These are phyloP conservation scores for Zaprionus nigranus DNA, from an alignment of 1,140 invertebrate genomes.

Conservation along the genomic window DNA sequence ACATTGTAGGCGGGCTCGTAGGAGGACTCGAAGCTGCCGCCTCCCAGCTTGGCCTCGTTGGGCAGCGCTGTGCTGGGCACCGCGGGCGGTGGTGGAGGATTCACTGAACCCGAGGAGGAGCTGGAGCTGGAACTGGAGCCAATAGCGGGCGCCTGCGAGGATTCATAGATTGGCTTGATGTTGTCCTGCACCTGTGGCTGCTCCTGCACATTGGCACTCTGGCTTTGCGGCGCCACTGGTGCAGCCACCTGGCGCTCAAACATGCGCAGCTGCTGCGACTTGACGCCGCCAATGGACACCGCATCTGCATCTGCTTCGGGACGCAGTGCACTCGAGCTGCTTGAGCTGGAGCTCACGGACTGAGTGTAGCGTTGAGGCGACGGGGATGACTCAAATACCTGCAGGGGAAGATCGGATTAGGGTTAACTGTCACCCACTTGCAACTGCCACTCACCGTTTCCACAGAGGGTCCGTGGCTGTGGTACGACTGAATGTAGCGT, in stretches of 20 bases:
- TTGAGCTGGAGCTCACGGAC: slow-evolving; percentile 36
- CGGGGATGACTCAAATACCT: slow-evolving; percentile 76
- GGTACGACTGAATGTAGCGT: slow-evolving; percentile 79
- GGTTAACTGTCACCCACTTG: not conserved
- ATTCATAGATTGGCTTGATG: slow-evolving; percentile 67
- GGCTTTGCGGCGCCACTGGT: slow-evolving; percentile 44
- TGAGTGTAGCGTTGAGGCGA: slow-evolving; percentile 68
- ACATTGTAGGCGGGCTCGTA: slow-evolving; percentile 53
- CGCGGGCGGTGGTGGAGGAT: slow-evolving; percentile 2
- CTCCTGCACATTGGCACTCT: slow-evolving; percentile 59
- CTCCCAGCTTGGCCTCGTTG: slow-evolving; percentile 30
- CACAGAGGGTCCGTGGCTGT: slow-evolving; percentile 76
- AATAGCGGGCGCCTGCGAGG: slow-evolving; percentile 27
- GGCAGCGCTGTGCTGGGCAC: slow-evolving; percentile 17
- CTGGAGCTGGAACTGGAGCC: slow-evolving; percentile 20
- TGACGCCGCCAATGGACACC: slow-evolving; percentile 49
- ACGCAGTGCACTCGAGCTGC: slow-evolving; percentile 12
- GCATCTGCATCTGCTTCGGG: slow-evolving; percentile 45
- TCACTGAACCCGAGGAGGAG: slow-evolving; percentile 12
- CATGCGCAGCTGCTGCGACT: slow-evolving; percentile 63
- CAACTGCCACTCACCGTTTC: slow-evolving; percentile 71
- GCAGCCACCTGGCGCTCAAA: slow-evolving; percentile 78
- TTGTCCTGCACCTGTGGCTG: slow-evolving; percentile 40
- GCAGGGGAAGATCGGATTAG: not conserved
- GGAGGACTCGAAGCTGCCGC: slow-evolving; percentile 38